Conservation (phyloP, 1,140 invertebrate species). For the Achatina immaculata region DNA sequence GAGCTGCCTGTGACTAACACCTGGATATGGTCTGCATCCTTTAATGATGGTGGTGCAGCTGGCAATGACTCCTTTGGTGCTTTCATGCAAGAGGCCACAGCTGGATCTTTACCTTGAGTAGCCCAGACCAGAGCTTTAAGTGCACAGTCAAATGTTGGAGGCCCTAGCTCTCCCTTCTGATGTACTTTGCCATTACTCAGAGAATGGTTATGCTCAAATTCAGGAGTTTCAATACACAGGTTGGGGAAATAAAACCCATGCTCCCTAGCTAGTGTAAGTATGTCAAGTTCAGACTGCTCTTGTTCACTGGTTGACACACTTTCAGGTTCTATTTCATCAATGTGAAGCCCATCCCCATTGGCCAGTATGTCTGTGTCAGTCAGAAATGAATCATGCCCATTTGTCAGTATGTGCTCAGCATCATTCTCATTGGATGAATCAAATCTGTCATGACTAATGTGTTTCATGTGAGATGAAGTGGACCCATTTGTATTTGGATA, state of each 20-base stretch:
- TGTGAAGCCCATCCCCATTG: constrained; percentile 10
- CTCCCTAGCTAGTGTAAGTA: background rate
- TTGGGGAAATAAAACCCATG: background rate
- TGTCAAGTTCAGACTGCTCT: background rate
- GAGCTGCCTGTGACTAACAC: constrained; percentile 92
- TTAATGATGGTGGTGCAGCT: constrained; percentile 9
- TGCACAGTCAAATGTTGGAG: constrained; percentile 37
- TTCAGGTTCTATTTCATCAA: background rate
- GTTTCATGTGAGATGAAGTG: background rate
- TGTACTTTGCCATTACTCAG: background rate
- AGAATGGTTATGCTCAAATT: background rate
- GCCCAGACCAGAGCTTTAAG: constrained; percentile 41
- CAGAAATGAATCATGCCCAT: background rate
- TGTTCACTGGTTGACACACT: background rate
- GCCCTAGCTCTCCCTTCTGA: background rate
- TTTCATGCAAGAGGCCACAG: background rate
- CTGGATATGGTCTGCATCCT: constrained; percentile 71
- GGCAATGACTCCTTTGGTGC: background rate
- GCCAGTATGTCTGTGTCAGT: background rate
- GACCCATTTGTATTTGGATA: background rate
- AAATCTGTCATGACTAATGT: background rate
- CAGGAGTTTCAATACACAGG: background rate
- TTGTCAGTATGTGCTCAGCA: background rate
- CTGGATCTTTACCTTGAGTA: constrained; percentile 30
- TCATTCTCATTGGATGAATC: background rate